These are phyloP conservation scores for Drosophila tanythrix DNA, from an alignment of 2,888 invertebrate species.

Conservation along the genomic window DNA sequence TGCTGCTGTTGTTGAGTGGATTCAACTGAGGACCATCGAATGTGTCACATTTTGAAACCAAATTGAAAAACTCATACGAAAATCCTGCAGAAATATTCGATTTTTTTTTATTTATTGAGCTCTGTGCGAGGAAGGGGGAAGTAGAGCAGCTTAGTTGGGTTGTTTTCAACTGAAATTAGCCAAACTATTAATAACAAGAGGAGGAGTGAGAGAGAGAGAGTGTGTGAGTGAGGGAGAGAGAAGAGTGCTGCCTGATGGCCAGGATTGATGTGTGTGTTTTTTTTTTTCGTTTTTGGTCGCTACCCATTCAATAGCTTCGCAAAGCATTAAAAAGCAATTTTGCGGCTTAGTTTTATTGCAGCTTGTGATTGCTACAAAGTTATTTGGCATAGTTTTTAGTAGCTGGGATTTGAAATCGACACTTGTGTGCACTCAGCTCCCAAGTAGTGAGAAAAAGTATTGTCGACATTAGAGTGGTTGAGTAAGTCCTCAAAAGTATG, in stretches of 20 bases:
- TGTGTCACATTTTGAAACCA: conserved; percentile 24
- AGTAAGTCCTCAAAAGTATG: conserved; percentile 3
- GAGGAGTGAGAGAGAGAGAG: background rate
- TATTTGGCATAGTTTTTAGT: conserved; percentile 35
- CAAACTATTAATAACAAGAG: conserved; percentile 11
- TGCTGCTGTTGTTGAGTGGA: conserved; percentile 4
- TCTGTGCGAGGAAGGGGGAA: conserved; percentile 11
- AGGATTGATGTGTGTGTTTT: conserved; percentile 32
- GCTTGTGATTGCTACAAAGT: conserved; percentile 22
- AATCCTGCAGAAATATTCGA: conserved; percentile 55
- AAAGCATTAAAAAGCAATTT: conserved; percentile 73
- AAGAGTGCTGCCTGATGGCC: conserved; percentile 17
- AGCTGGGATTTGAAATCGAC: conserved; percentile 38
- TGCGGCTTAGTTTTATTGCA: conserved; percentile 63
- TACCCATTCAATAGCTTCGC: conserved; percentile 23
- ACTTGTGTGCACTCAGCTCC: conserved; percentile 23
- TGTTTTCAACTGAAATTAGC: conserved; percentile 45
- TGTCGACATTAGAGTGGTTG: background rate
- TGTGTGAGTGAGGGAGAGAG: background rate
- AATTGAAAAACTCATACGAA: conserved; percentile 46
- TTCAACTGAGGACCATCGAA: conserved; percentile 17
- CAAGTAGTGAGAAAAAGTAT: conserved; percentile 1
- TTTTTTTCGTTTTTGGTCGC: background rate
- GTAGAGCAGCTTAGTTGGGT: conserved; percentile 53
- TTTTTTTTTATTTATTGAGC: conserved; percentile 1